Evolutionary conservation across 64 coral and sea anemone genomes (phyloP), one percentile per base, ranked within the genome.

Genomic region (Hydrozoanthus tunicans): DNA sequence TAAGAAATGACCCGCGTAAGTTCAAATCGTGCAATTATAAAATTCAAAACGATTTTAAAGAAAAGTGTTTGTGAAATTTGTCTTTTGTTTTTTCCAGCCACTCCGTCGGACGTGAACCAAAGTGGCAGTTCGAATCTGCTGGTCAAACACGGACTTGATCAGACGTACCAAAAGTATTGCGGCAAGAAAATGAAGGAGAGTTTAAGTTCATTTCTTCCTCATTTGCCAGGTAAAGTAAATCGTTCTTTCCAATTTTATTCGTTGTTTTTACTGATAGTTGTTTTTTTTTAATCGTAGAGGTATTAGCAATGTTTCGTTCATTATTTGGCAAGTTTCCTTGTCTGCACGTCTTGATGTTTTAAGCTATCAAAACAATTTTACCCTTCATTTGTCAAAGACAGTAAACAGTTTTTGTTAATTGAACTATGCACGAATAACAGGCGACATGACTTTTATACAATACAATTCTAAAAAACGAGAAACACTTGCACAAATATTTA

Each of bases 101-200:
- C 94, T 8, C 92, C 94, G 17, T 77, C 15, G 56, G 90, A 92
- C 62, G 53, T 67, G 0, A 98, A 81, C 14, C 84, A 88, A 52
- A 88, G 84, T 79, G 91, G 92, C 78, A 99, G 91, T 66, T 89
- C 91, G 51, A 95, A 96, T 79, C 84, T 99, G 26, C 81, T 99
- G 6, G 96, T 98, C 51, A 77, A 98, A 90, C 94, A 99, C 81
- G 97, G 97, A 79, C 71, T 96, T 5, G 94, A 99, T 10, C 94
- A 99, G 77, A 89, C 94, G 6, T 98, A 98, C 68, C 97, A 99
- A 27, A 99, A 99, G 79, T 95, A 93, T 58, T 95, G 91, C 80
- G 90, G 97, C 57, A 99, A 96, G 57, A 99, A 99, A 92, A 85
- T 95, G 7, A 99, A 99, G 72, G 97, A 99, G 72, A 93, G 94